A percentile compares a stretch with the other conserved stretches of the same genome.
Conservation (phyloP, 2,113 vertebrate species). For the Thunnus maccoyii region DNA sequence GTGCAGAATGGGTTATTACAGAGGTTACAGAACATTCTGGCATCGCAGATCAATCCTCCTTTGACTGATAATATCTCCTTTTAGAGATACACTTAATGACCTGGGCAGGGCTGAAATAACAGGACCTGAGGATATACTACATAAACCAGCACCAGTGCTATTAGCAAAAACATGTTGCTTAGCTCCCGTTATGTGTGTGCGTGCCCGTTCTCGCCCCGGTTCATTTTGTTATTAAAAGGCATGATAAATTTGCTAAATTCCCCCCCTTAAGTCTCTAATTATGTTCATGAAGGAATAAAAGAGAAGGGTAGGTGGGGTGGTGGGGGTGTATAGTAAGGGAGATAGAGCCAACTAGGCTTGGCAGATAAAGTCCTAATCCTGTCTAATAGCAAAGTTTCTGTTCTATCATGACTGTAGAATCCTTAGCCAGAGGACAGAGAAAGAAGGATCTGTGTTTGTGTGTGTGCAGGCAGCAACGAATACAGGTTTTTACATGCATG, state of each 20-base stretch:
- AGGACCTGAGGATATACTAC: background rate
- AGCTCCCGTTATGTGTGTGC: background rate
- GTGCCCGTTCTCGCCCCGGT: slow-evolving; percentile 4
- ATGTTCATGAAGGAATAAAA: slow-evolving; percentile 1
- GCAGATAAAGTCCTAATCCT: slow-evolving; percentile 64
- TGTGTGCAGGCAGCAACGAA: background rate
- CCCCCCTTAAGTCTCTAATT: slow-evolving; percentile 50
- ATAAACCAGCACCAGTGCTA: background rate
- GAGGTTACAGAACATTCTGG: background rate
- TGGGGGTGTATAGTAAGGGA: no score
- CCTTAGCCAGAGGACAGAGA: slow-evolving; percentile 29
- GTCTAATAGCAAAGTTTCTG: slow-evolving; percentile 56
- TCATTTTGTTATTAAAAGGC: slow-evolving; percentile 37
- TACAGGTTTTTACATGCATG: slow-evolving; percentile 9
- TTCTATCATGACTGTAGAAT: slow-evolving; percentile 42
- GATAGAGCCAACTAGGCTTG: slow-evolving; percentile 53
- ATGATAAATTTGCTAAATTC: slow-evolving; percentile 38
- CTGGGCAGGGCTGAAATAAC: background rate
- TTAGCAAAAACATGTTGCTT: slow-evolving; percentile 9
- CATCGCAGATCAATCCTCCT: background rate
- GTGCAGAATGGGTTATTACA: no score
- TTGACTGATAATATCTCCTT: background rate
- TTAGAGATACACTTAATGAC: background rate
- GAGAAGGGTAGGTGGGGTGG: background rate
- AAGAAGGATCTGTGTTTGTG: background rate